Evolutionary conservation across 2,888 invertebrate genomes (phyloP).

Genomic region (Lysandra bellargus): DNA sequence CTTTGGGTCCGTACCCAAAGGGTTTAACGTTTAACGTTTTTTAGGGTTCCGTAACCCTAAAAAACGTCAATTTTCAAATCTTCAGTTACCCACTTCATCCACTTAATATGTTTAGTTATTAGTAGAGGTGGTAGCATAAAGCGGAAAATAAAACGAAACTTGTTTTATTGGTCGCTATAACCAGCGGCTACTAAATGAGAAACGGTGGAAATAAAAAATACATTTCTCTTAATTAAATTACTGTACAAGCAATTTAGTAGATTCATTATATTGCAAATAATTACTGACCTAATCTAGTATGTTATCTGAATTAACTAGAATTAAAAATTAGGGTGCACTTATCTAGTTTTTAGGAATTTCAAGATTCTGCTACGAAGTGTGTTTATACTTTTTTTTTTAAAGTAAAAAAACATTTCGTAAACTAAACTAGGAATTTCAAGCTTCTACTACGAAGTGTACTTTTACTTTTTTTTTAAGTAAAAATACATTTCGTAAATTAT

Average conservation of each 20-base stretch:
- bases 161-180: conserved; percentile 17
- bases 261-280: neutral
- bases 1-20: too few relatives aligned
- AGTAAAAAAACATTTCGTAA: neutral
- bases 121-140: conserved; percentile 13
- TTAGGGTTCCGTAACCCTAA: too few relatives aligned
- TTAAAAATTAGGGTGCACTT: neutral
- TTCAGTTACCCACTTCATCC: too few relatives aligned
- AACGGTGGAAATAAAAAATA: neutral
- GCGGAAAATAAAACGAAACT: conserved; percentile 1
- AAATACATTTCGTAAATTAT: neutral
- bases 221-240: neutral
- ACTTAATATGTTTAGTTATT: neutral
- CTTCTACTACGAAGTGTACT: too few relatives aligned
- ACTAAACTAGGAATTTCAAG: too few relatives aligned
- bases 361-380: neutral
- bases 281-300: neutral
- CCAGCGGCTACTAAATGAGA: neutral
- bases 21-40: too few relatives aligned
- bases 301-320: neutral
- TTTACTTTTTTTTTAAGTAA: too few relatives aligned
- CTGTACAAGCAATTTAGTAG: neutral
- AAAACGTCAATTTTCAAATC: too few relatives aligned
- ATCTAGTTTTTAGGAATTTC: neutral
- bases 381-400: neutral